Percentiles rank a stretch among this genome's conserved stretches.
Evolutionary conservation across 2,113 vertebrate species (phyloP).

Genomic region (Aegotheles bennettii): DNA sequence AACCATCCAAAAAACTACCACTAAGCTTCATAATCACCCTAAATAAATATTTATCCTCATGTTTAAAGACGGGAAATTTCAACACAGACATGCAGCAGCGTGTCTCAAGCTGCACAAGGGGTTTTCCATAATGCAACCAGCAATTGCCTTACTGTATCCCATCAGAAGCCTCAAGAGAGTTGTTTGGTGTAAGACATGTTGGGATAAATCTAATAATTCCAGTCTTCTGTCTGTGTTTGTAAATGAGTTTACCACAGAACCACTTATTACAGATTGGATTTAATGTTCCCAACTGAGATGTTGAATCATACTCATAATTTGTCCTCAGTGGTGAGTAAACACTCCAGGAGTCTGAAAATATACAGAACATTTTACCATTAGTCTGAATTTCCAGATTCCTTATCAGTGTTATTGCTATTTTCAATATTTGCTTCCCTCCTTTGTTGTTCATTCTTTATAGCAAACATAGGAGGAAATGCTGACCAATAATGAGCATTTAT

Average conservation of each 20-base stretch:
- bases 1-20: not conserved
- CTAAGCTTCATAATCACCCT: not conserved
- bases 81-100: not conserved
- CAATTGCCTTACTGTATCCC: not conserved
- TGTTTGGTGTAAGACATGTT: not conserved
- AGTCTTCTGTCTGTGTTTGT: not conserved
- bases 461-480: not conserved
- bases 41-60: conserved; percentile 13
- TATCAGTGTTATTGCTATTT: not conserved
- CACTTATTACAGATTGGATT: not conserved
- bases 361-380: not conserved
- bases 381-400: not conserved
- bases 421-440: not conserved
- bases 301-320: not conserved
- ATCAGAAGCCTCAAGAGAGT: not conserved
- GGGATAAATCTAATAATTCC: not conserved
- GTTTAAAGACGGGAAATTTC: not conserved
- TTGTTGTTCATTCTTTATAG: not conserved
- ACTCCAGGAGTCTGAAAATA: not conserved
- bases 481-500: not conserved
- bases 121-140: not conserved
- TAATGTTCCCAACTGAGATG: not conserved
- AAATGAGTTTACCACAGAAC: not conserved
- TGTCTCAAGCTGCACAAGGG: not conserved
- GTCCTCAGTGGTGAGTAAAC: not conserved